These are phyloP conservation scores for Lasioglossum pauxillum DNA, from an alignment of 2,888 invertebrate genomes.

Conservation along the genomic window DNA sequence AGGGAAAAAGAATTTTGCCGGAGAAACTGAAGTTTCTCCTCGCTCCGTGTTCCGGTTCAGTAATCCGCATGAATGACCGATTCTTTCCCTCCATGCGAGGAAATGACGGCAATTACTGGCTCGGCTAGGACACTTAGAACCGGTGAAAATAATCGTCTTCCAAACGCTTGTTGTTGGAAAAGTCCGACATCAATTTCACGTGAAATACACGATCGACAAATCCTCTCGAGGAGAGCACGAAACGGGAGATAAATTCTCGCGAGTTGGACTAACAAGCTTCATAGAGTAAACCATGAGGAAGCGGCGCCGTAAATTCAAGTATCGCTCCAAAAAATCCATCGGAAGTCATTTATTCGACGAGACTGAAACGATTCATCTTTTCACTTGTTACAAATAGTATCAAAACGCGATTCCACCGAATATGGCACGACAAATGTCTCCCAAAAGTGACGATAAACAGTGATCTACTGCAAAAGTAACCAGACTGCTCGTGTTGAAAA, in stretches of 20 bases:
- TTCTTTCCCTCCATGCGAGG: neutral
- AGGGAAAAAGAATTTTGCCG: conserved; percentile 13
- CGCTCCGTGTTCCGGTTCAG: conserved; percentile 5
- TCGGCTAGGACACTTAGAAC: neutral
- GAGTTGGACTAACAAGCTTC: neutral
- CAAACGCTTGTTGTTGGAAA: neutral
- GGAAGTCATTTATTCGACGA: neutral
- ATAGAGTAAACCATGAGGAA: neutral
- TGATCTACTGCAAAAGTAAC: neutral
- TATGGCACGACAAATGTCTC: neutral
- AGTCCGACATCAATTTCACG: neutral
- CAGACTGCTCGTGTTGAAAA: neutral
- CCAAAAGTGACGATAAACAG: neutral
- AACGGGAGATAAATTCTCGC: neutral
- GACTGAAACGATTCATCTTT: neutral
- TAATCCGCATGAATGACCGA: conserved; percentile 26
- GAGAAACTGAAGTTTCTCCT: conserved; percentile 29
- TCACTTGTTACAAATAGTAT: neutral
- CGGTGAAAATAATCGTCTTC: neutral
- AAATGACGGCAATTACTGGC: conserved; percentile 13
- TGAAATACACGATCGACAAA: neutral
- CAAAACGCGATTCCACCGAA: neutral
- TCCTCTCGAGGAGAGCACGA: neutral
- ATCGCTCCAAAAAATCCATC: neutral
- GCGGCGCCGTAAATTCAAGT: neutral